Percentiles rank a stretch among this genome's conserved stretches.
Evolutionary conservation across 2,797 vertebrate species (phyloP).

Genomic region (Dendrocincla tyrannina): DNA sequence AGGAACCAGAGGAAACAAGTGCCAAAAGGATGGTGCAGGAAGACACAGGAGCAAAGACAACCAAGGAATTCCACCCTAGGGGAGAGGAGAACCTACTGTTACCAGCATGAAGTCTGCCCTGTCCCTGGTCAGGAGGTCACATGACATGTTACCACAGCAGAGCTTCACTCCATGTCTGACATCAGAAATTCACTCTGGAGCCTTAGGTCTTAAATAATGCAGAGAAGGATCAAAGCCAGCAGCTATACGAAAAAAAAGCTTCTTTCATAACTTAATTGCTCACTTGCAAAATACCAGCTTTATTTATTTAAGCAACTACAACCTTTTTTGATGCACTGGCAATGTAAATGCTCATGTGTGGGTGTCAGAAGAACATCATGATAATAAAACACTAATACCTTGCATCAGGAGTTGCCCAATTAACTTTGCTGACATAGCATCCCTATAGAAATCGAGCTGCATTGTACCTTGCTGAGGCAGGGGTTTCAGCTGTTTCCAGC

Average conservation of each 20-base stretch:
- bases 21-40: rapidly evolving
- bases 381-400: neutral
- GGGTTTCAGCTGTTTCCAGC: neutral
- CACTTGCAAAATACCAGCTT: neutral
- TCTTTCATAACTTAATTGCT: neutral
- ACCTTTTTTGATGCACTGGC: neutral
- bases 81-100: neutral
- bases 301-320: neutral
- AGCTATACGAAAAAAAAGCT: neutral
- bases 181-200: neutral
- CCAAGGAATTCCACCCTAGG: neutral
- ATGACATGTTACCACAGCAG: neutral
- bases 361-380: neutral
- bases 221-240: neutral
- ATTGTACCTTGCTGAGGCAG: neutral
- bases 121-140: neutral
- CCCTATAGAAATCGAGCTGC: neutral
- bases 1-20: neutral
- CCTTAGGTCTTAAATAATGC: neutral
- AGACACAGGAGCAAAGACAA: neutral
- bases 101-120: neutral
- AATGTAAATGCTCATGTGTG: neutral
- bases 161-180: neutral
- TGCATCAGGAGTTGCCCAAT: neutral
- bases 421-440: neutral